phyloP scores from a whole-genome alignment of 1,140 invertebrate species.

The Formica exsecta region DNA sequence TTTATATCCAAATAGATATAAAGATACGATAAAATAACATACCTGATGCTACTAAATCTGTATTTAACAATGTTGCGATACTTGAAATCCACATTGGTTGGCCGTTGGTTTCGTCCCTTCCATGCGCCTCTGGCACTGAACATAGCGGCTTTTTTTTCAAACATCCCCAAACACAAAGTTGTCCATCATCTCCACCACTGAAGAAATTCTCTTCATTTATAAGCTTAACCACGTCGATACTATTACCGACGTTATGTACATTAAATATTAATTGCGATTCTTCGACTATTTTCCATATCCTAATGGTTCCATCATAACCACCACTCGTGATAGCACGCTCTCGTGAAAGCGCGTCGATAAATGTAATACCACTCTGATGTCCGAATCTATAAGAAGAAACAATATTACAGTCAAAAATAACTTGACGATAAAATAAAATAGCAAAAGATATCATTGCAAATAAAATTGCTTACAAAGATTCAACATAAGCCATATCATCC shows the following conservation, averaged over 20 bases:
- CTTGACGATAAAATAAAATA: background rate
- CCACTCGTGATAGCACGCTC: slow-evolving; percentile 96
- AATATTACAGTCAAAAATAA: background rate
- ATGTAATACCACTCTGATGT: slow-evolving; percentile 95
- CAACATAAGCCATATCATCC: slow-evolving; percentile 98
- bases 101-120: slow-evolving; percentile 87
- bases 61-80: slow-evolving; percentile 93
- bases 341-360: slow-evolving; percentile 94
- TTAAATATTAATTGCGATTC: slow-evolving; percentile 98
- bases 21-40: slow-evolving; percentile 37
- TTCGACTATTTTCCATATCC: slow-evolving; percentile 98
- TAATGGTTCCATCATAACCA: slow-evolving; percentile 93
- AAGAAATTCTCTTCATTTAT: slow-evolving; percentile 97
- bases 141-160: slow-evolving; percentile 96
- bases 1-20: background rate
- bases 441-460: background rate
- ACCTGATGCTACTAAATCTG: slow-evolving; percentile 97
- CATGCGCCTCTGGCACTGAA: slow-evolving; percentile 92
- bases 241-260: slow-evolving; percentile 89
- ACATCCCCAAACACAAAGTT: slow-evolving; percentile 94
- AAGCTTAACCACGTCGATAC: slow-evolving; percentile 95
- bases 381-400: slow-evolving; percentile 90
- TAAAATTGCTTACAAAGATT: slow-evolving; percentile 91
- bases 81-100: slow-evolving; percentile 95
- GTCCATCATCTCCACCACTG: slow-evolving; percentile 95